Percentiles rank a stretch among this genome's conserved stretches.
Evolutionary conservation across 2,797 vertebrate species (phyloP).

Genomic region (Petrocephalus schoutedeni): DNA sequence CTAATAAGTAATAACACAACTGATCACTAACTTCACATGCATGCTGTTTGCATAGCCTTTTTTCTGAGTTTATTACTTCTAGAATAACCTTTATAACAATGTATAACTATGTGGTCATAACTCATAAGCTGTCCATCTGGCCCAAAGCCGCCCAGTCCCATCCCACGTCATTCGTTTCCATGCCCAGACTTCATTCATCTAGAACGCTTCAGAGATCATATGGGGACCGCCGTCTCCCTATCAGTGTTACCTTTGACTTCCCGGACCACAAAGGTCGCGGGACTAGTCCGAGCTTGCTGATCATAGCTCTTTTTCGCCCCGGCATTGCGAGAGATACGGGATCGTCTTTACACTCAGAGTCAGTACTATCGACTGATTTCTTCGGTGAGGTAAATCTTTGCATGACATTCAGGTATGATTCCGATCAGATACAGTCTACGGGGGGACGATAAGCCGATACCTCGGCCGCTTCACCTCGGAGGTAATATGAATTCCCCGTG

Average conservation of each 20-base stretch:
- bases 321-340: not conserved
- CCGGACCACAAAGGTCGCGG: not conserved
- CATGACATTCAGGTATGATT: constrained; percentile 7
- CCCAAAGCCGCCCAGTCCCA: not conserved
- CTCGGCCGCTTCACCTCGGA: not conserved
- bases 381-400: not conserved
- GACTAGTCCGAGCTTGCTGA: not conserved
- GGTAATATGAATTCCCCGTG: not conserved
- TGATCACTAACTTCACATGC: not conserved
- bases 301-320: not conserved
- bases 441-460: not conserved
- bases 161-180: not conserved
- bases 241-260: not conserved
- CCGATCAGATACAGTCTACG: not conserved
- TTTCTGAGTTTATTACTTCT: not conserved
- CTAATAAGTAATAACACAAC: not conserved
- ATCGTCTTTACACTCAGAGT: constrained; percentile 4
- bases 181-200: not conserved
- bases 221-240: not conserved
- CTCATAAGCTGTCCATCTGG: not conserved
- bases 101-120: not conserved
- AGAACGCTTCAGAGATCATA: not conserved
- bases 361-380: not conserved
- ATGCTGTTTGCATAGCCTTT: not conserved
- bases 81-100: not conserved